These are phyloP conservation scores for Callinectes sapidus DNA, from an alignment of 2,888 invertebrate genomes.

Conservation along the genomic window DNA sequence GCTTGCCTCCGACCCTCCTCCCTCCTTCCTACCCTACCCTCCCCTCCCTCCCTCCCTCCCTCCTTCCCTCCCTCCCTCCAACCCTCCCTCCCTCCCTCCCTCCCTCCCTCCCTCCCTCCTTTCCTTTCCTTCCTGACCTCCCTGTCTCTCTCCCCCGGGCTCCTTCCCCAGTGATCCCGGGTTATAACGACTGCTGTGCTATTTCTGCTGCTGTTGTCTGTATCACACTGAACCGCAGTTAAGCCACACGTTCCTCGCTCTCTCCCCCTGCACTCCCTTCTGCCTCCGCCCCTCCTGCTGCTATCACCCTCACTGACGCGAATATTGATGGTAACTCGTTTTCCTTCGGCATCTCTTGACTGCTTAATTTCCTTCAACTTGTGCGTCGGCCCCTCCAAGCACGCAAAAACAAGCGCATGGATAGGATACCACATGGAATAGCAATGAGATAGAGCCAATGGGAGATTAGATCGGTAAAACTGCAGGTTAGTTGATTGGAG, in stretches of 20 bases:
- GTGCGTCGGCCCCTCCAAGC: not conserved
- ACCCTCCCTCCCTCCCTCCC: not conserved
- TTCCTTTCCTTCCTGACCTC: not conserved
- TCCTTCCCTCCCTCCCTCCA: not conserved
- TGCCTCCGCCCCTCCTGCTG: not conserved
- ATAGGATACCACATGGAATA: not conserved
- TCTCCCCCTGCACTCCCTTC: not conserved
- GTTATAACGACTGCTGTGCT: not conserved
- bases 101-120: not conserved
- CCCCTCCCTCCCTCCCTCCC: not conserved
- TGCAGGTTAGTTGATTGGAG: not conserved
- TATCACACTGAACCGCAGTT: conserved; percentile 12
- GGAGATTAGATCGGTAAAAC: not conserved
- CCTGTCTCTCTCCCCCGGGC: not conserved
- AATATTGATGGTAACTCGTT: not conserved
- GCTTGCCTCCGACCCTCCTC: not conserved
- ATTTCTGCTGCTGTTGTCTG: not conserved
- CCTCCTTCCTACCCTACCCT: too few species aligned
- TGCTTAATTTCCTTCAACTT: not conserved
- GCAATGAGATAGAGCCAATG: not conserved
- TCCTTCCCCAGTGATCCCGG: not conserved
- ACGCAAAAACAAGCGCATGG: not conserved
- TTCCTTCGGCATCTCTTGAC: not conserved
- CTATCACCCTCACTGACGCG: not conserved
- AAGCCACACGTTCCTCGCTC: not conserved